These are phyloP conservation scores for Pseudoips prasinana DNA, from an alignment of 2,888 invertebrate genomes.

Conservation along the genomic window DNA sequence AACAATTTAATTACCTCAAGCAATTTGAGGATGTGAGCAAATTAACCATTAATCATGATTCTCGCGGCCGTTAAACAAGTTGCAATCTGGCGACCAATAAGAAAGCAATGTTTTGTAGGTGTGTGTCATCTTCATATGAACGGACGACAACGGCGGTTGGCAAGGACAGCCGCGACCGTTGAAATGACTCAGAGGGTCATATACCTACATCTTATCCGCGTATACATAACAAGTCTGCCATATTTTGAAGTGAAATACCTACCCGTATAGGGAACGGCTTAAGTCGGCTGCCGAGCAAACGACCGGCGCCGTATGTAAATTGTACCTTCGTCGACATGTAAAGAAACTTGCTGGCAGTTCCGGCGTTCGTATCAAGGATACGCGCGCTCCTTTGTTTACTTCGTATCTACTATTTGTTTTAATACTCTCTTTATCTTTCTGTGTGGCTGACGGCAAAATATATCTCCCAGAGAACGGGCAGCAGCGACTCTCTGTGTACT, in stretches of 20 bases:
- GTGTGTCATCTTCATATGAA: constrained; percentile 47
- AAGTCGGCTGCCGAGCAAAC: constrained; percentile 16
- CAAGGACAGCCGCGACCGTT: constrained; percentile 52
- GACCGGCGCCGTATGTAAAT: constrained; percentile 35
- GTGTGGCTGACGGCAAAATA: no score
- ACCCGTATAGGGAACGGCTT: constrained; percentile 29
- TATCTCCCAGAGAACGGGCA: no score
- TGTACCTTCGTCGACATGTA: constrained; percentile 23
- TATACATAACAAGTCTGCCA: constrained; percentile 30
- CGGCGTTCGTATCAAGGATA: constrained; percentile 14
- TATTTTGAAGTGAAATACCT: constrained; percentile 36
- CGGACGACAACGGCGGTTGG: constrained; percentile 28
- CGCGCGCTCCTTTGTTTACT: constrained; percentile 21
- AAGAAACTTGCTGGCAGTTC: constrained; percentile 27
- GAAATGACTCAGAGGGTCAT: constrained; percentile 42
- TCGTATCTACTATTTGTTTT: constrained; percentile 10
- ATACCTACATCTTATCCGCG: constrained; percentile 29
- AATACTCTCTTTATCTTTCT: constrained; percentile 9
- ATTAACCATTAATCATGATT: constrained; percentile 32
- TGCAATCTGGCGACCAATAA: constrained; percentile 40
- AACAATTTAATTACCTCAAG: constrained; percentile 20
- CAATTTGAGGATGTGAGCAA: constrained; percentile 17
- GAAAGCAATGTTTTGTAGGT: constrained; percentile 45
- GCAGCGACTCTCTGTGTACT: no score
- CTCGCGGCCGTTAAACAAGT: constrained; percentile 51